phyloP scores from a whole-genome alignment of 1,140 invertebrate genomes.

The Scaptomyza pallida region DNA sequence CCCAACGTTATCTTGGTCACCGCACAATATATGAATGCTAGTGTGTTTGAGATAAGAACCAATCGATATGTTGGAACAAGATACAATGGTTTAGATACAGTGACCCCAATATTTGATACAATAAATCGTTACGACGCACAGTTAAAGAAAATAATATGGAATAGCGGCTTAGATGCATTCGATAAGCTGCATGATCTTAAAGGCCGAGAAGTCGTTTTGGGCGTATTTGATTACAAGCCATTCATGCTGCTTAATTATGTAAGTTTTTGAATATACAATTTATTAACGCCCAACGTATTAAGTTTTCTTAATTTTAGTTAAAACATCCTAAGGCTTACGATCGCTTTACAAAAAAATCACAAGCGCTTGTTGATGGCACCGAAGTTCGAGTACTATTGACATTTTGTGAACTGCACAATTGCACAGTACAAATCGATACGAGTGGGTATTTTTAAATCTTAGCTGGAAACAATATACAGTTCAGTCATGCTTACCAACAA shows the following conservation, averaged over 20 bases:
- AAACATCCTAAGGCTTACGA: constrained; percentile 42
- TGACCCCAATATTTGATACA: constrained; percentile 30
- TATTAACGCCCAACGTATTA: too few relatives aligned
- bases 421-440: constrained; percentile 63
- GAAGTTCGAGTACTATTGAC: constrained; percentile 56
- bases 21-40: constrained; percentile 47
- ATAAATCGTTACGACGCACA: constrained; percentile 54
- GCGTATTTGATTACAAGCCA: constrained; percentile 70
- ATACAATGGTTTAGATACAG: constrained; percentile 9
- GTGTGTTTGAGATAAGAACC: constrained; percentile 62
- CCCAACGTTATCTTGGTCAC: constrained; percentile 63
- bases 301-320: constrained; percentile 16
- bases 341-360: constrained; percentile 22
- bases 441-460: constrained; percentile 43
- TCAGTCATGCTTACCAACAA: too few relatives aligned
- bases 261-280: not conserved
- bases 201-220: constrained; percentile 68
- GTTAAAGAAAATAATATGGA: constrained; percentile 9
- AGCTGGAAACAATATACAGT: not conserved
- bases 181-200: constrained; percentile 58
- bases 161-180: constrained; percentile 6
- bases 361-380: constrained; percentile 62
- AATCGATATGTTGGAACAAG: constrained; percentile 69
- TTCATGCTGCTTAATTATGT: constrained; percentile 70
- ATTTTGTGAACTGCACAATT: constrained; percentile 70